Percentiles rank a stretch among this genome's conserved stretches.
phyloP scores from a whole-genome alignment of 2,113 vertebrate genomes.

The Callocephalon fimbriatum region DNA sequence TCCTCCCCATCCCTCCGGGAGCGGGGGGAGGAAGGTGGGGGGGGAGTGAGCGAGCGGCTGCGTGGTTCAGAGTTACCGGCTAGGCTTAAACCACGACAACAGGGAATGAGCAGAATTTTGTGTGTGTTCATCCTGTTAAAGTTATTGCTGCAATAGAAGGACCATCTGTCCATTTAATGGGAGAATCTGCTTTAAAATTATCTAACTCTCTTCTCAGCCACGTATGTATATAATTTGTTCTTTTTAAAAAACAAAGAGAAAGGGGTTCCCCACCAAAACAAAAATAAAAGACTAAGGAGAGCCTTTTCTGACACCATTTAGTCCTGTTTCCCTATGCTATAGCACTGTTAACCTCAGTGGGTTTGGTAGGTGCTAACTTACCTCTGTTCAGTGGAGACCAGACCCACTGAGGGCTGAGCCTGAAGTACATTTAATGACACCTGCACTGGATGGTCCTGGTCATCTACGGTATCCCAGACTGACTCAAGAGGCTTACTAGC shows the following conservation, averaged over 20 bases:
- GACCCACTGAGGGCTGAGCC: neutral
- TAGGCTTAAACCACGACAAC: no score
- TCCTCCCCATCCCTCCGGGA: no score
- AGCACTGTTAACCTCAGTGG: neutral
- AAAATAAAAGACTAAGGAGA: neutral
- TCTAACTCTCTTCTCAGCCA: neutral
- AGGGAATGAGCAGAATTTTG: neutral
- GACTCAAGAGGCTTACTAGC: neutral
- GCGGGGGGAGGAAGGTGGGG: no score
- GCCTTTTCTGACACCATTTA: neutral
- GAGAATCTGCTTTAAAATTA: neutral
- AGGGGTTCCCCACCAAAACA: fast-evolving
- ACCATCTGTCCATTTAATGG: neutral
- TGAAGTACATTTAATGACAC: neutral
- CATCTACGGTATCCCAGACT: neutral
- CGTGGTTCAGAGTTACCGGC: no score
- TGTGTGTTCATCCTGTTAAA: neutral
- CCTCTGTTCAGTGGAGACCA: neutral
- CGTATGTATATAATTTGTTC: neutral
- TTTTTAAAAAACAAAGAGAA: neutral
- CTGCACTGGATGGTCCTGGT: neutral
- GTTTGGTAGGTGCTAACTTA: neutral
- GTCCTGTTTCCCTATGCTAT: neutral
- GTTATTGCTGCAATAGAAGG: neutral
- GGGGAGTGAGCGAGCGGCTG: no score